Base-by-base conservation (phyloP, 1,140 invertebrate species). In the Anoplophora glabripennis region DNA sequence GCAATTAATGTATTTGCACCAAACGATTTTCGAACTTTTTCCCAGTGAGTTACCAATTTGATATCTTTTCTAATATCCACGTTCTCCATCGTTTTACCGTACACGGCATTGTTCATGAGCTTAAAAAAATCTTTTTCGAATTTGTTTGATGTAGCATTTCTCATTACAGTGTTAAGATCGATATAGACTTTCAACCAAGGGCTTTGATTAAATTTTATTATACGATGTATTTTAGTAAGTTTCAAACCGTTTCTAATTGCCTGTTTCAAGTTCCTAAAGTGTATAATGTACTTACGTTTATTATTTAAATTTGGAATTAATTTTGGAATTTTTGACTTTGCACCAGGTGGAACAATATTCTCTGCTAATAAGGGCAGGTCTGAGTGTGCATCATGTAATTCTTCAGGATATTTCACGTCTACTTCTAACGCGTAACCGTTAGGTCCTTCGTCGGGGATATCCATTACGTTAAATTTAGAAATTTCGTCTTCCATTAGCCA, bases 371-470 rank as follows among this genome's bases (percentile, higher is more conserved):
- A 70, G n/a, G n/a, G n/a, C n/a, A n/a, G 63, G 57, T 77, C 76
- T 33, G 69, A 69, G 60, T 78, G 74, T n/a, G 10, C 0, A 38
- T 71, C 44, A 53, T 75, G 66, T 14, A 75, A 38, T 21, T 73
- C 7, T 61, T 67, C 63, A 37, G 73, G 70, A 64, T 74, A 72
- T 28, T 63, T 54, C 44, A 73, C 56, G 57, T 73, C 70, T 17
- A 63, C 75, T 72, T 84, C 80, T 17, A 84, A 66, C 44, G 83
- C 77, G 55, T 77, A 84, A 5, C 81, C 80, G 28, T 59, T 61
- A 34, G 67, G 33, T 53, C 68, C 67, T 70, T 78, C 69, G 53
- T 76, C 59, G 12, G 65, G 17, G 15, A 75, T 57, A 58, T 66
- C 64, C 18, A 55, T 49, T 28, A 67, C 74, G 36, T 64, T 53